A percentile compares a stretch with the other conserved stretches of the same genome.
These are phyloP conservation scores for Passer domesticus DNA, from an alignment of 2,113 vertebrate species.

Conservation along the genomic window DNA sequence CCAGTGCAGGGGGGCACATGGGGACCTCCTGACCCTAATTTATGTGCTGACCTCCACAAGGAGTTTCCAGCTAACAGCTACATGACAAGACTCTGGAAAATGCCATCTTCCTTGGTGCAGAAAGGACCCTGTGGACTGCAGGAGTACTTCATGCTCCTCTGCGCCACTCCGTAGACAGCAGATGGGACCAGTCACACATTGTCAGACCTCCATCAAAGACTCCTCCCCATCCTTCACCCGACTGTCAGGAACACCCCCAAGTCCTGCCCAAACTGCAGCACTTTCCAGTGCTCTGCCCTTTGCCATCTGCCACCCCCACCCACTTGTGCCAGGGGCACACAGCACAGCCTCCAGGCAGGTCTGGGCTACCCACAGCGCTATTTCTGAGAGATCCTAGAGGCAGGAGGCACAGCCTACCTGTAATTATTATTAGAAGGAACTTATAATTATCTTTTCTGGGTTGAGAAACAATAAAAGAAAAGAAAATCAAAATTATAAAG, in stretches of 20 bases:
- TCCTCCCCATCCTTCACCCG: background rate
- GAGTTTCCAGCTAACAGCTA: background rate
- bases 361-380: background rate
- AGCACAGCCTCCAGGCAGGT: background rate
- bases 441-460: background rate
- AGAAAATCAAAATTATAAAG: background rate
- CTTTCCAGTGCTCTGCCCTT: background rate
- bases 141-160: background rate
- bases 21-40: background rate
- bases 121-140: background rate
- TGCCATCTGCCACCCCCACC: background rate
- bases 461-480: background rate
- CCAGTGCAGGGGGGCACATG: rapidly evolving
- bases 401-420: background rate
- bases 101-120: background rate
- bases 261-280: background rate
- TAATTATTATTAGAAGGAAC: background rate
- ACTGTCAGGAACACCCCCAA: background rate
- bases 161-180: rapidly evolving
- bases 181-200: background rate
- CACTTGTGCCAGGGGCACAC: background rate
- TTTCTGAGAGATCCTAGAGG: background rate
- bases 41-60: background rate
- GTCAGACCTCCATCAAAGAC: background rate
- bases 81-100: background rate